Evolutionary conservation across 2,888 invertebrate species (phyloP), one percentile per base, ranked within the genome.

Genomic region (Campaea margaritaria): DNA sequence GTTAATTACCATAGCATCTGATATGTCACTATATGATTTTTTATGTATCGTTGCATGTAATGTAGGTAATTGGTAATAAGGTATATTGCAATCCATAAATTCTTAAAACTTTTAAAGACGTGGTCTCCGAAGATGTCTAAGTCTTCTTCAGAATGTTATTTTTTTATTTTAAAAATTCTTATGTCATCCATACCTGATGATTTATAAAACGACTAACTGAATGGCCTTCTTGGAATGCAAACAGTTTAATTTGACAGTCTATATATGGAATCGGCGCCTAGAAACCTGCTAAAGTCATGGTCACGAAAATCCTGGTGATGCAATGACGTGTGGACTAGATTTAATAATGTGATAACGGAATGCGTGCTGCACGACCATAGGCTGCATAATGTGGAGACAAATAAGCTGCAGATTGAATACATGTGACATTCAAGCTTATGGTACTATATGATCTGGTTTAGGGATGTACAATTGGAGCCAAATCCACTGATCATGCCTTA

Each of bases 291-390:
- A 53, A 54, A 45, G 45, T 59, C 49, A 49, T 12, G 49, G 53
- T 59, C 59, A 59, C 59, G 58, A 45, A 53, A 45, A 44, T 53
- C 49, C 45, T 59, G 45, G 16, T 45, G 45, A 47, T 39, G 12
- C 15, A 39, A 44, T 48, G 44, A 53, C 31, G 48, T 39, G 38
- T 14, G 49, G 44, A 41, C 34, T 49, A 54, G 41, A 59, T 59
- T 45, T 54, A 46, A 54, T 49, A 1, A 11, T 43, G 14, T 28
- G 52, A 58, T 48, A 58, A 45, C 31, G 28, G 45, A 54, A 59
- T 34, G 42, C 59, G 49, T 42, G 54, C 21, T 36, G 59, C 59
- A 59, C 59, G 54, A 54, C 31, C 31, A 28, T 10, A 13, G 45
- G 21, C 27, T 52, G 28, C 50, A 49, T 51, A 47, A 51, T 36